phyloP scores from a whole-genome alignment of 1,140 invertebrate species.

The Physella acuta region DNA sequence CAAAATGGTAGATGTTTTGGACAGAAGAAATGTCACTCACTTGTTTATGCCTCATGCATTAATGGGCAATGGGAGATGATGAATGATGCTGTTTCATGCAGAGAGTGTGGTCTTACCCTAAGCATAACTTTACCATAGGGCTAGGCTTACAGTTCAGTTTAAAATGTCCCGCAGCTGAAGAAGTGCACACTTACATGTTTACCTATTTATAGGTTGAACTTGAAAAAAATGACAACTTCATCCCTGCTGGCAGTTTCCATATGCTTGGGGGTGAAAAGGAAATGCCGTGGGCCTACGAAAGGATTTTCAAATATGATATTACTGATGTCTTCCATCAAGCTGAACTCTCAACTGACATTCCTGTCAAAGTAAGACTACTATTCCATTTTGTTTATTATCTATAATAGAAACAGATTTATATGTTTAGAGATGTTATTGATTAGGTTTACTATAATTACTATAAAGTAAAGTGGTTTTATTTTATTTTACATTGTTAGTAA shows the following conservation, averaged over 20 bases:
- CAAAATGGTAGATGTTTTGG: too few species aligned
- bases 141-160: too few species aligned
- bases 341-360: conserved; percentile 2
- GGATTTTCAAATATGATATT: conserved; percentile 28
- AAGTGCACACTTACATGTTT: background rate
- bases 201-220: background rate
- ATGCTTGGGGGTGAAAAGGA: conserved; percentile 28
- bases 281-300: conserved; percentile 33
- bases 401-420: too few species aligned
- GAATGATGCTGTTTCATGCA: too few species aligned
- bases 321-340: conserved; percentile 17
- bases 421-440: too few species aligned
- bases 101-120: too few species aligned
- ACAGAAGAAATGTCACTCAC: too few species aligned
- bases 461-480: background rate
- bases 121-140: too few species aligned
- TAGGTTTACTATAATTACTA: background rate
- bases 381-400: background rate
- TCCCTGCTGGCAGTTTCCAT: conserved; percentile 22
- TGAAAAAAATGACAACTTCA: background rate
- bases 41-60: too few species aligned
- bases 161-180: background rate
- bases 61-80: too few species aligned
- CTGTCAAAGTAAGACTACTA: conserved; percentile 7
- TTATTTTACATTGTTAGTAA: too few species aligned